Evolutionary conservation across 2,113 vertebrate species (phyloP).

Genomic region (Oophaga pumilio): DNA sequence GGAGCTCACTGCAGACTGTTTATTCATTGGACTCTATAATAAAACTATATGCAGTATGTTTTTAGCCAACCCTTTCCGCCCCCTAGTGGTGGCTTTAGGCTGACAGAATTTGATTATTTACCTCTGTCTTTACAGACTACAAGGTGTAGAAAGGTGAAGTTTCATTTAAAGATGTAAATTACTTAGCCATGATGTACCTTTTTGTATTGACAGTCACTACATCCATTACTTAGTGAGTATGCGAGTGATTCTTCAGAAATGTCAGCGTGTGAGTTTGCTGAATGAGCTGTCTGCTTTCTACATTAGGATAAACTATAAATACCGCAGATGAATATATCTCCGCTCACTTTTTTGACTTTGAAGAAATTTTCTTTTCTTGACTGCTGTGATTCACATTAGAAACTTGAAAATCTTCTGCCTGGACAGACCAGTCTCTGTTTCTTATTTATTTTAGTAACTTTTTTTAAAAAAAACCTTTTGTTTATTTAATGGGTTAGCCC

Average conservation of each 20-base stretch:
- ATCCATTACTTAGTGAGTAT: neutral
- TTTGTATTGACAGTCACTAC: neutral
- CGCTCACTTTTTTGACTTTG: slow-evolving; percentile 1
- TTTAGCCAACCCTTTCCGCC: no score
- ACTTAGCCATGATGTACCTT: neutral
- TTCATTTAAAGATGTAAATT: no score
- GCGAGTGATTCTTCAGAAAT: neutral
- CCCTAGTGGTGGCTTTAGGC: no score
- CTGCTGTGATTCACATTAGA: neutral
- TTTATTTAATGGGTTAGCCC: neutral
- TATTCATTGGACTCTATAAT: no score
- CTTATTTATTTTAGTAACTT: neutral
- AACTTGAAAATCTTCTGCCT: neutral
- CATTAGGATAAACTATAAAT: neutral
- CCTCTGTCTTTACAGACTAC: no score
- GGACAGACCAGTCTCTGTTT: neutral
- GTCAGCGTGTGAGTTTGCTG: neutral
- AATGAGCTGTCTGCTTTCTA: neutral
- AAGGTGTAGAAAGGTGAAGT: no score
- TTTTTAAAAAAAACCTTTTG: neutral
- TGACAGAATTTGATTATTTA: no score
- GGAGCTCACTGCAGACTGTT: no score
- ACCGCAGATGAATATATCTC: neutral
- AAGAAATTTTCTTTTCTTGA: neutral
- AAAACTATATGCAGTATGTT: no score